A percentile compares a stretch with the other conserved stretches of the same genome.
Conservation (phyloP, 2,797 vertebrate genomes). For the Petrocephalus sullivani region DNA sequence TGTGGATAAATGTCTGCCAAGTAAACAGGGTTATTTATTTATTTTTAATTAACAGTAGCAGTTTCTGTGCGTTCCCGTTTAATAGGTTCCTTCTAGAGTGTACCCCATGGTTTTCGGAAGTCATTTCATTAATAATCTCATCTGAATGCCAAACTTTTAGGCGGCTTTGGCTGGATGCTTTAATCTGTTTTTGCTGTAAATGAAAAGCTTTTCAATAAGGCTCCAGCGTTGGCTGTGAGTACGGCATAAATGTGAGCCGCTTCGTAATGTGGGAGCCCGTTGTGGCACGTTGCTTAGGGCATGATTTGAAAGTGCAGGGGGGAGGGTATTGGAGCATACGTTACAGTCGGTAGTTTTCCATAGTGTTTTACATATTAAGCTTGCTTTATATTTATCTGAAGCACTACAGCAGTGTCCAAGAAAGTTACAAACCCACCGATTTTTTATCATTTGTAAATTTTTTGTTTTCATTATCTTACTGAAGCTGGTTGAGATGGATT, state of each 20-base stretch:
- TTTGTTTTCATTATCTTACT: background rate
- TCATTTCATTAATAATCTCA: slow-evolving; percentile 65
- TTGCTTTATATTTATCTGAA: background rate
- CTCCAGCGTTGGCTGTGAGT: slow-evolving; percentile 52
- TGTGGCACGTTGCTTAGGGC: slow-evolving; percentile 56
- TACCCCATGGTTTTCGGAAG: slow-evolving; percentile 52
- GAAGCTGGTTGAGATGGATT: background rate
- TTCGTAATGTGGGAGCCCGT: slow-evolving; percentile 49
- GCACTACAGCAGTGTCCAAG: background rate
- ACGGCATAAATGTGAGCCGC: slow-evolving; percentile 43
- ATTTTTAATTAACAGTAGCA: background rate
- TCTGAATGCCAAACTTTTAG: slow-evolving; percentile 66
- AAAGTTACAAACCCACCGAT: background rate
- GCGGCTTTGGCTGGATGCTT: slow-evolving; percentile 49
- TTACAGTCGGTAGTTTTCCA: background rate
- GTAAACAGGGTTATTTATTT: slow-evolving; percentile 22
- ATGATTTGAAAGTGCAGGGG: slow-evolving; percentile 29
- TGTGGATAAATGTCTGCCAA: slow-evolving; percentile 39
- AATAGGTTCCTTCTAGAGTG: slow-evolving; percentile 55
- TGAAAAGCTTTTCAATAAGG: slow-evolving; percentile 71
- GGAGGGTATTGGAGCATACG: background rate
- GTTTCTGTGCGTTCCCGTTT: background rate
- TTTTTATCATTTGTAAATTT: background rate
- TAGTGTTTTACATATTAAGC: background rate
- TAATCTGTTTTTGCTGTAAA: slow-evolving; percentile 65